Evolutionary conservation across 2,113 vertebrate genomes (phyloP), one percentile per base, ranked within the genome.

Genomic region (Acanthochromis polyacanthus): DNA sequence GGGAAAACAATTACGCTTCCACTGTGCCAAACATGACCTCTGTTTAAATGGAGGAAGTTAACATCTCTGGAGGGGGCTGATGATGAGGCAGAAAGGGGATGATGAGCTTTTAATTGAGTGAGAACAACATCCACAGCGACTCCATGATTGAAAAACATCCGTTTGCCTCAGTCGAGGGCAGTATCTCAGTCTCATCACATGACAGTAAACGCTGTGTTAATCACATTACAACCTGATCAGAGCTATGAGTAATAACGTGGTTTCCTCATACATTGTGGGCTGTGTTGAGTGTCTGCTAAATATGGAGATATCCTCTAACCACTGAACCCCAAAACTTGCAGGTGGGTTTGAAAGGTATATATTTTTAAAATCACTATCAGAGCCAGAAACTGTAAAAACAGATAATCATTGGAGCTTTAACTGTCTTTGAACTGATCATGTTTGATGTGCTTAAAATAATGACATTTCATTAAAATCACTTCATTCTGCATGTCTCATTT

Each of bases 21-120:
- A 15, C 17, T 48, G 56, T 59, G 59, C 45, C 22, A 58, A 68
- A 63, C 68, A 82, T 57, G 63, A 77, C 60, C 69, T 65, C 72
- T 58, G 22, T 67, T 58, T 70, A 53, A 62, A 82, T 52, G 76
- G 63, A 81, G 88, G 88, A 91, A 85, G 82, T 82, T 19, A 52
- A 63, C 56, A 68, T 90, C 75, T 85, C 83, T 69, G 65, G 75
- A 80, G 78, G 72, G 73, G 71, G 69, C 32, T 74, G 82, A 80
- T 53, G 56, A 55, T 43, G 63, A 75, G 30, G 56, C 74, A 75
- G 71, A 86, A 61, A 80, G 28, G 5, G 51, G 67, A 65, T 75
- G 72, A 93, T 89, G 82, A 83, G 83, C 23, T 88, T 90, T 88
- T 89, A 91, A 91, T 90, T 75, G 59, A 88, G 89, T 86, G 69